Base-by-base conservation (phyloP, 2,113 vertebrate species). In the Oceanodroma tethys region DNA sequence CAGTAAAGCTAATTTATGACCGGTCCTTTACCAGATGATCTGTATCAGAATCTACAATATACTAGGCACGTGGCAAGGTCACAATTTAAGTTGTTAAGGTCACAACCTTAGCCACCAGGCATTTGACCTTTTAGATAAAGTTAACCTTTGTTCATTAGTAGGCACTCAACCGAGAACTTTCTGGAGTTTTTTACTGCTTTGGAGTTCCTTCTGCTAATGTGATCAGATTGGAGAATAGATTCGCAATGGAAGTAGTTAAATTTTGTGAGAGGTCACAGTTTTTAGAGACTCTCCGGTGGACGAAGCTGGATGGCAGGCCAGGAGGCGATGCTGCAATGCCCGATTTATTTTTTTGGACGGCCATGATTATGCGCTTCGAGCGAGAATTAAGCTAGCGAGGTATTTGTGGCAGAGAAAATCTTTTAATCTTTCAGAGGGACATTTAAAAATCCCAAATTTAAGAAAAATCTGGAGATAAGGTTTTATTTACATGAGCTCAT, bases 41-140 rank as follows among this genome's bases (percentile, higher is more conserved):
- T 98, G 98, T 98, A 98, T 99, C 98, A 98, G 97, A 98, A 98
- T 98, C 98, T 98, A 98, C 98, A 98, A 98, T 99, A 98, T 98
- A 97, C 98, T 96, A 98, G 97, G 98, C 99, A 98, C 98, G 99
- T 98, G 99, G 98, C 98, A 97, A 98, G 99, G 99, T 99, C 99
- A 98, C 97, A 98, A 98, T 99, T 99, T 99, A 98, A 98, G 98
- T 98, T 99, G 98, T 99, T 98, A 97, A 98, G 99, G 99, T 99
- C 98, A 91, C 95, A 98, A 99, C 99, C 99, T 98, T 98, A 98
- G 99, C 98, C 98, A 98, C 98, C 96, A 98, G 98, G 98, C 98
- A 98, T 99, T 99, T 99, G 99, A 99, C 99, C 99, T 98, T 98
- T 98, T 98, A 99, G 99, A 99, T 99, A 99, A 99, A 99, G 99